Evolutionary conservation across 35 echinoderm and acorn worm species (phyloP).

Genomic region (Nesometra sesokonis): DNA sequence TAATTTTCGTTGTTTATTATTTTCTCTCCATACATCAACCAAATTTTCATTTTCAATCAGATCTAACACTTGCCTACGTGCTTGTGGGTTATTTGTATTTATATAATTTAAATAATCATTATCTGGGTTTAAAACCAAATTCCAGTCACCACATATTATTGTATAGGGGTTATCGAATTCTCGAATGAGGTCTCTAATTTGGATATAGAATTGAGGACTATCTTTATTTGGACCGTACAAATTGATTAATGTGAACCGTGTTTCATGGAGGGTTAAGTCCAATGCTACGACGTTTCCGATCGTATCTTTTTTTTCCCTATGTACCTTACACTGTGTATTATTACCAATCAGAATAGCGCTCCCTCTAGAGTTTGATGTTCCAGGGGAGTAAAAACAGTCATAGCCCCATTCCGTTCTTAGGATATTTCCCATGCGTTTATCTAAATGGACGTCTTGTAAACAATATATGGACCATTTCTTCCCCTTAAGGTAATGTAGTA

Average conservation of each 20-base stretch:
- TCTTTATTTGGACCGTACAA: slow-evolving; percentile 30
- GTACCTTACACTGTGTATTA: neutral
- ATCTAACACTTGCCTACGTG: neutral
- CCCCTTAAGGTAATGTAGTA: slow-evolving; percentile 14
- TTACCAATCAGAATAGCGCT: neutral
- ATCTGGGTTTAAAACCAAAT: slow-evolving; percentile 21
- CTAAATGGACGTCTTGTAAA: slow-evolving; percentile 31
- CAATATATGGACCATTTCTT: slow-evolving; percentile 11
- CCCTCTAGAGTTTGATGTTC: slow-evolving; percentile 1
- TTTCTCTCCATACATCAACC: neutral
- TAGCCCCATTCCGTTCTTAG: neutral
- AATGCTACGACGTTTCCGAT: too few relatives aligned
- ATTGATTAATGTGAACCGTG: too few relatives aligned
- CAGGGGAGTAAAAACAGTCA: slow-evolving; percentile 1
- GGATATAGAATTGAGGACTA: neutral
- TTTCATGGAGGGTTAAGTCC: too few relatives aligned
- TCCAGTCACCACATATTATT: slow-evolving; percentile 50
- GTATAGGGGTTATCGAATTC: slow-evolving; percentile 15
- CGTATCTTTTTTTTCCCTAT: too few relatives aligned
- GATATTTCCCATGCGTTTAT: neutral
- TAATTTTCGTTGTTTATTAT: too few relatives aligned
- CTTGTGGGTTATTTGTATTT: slow-evolving; percentile 22
- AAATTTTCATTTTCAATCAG: neutral
- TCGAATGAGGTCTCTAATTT: slow-evolving; percentile 5
- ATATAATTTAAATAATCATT: slow-evolving; percentile 15